phyloP scores from a whole-genome alignment of 2,888 invertebrate genomes.

The Agrochola litura region DNA sequence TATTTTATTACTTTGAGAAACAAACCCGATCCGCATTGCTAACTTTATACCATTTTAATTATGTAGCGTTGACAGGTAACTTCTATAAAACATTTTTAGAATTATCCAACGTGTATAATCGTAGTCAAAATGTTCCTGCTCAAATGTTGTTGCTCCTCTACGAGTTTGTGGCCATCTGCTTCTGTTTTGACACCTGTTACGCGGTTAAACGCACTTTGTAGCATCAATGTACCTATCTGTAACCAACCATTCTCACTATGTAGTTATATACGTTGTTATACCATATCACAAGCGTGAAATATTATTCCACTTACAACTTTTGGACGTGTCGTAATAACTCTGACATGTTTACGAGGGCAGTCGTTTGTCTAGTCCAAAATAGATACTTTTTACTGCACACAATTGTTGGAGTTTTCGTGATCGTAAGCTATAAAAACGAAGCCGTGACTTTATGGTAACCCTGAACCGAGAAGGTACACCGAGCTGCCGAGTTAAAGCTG shows the following conservation, averaged over 20 bases:
- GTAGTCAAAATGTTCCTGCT: slow-evolving; percentile 54
- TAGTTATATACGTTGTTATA: neutral
- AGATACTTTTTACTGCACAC: slow-evolving; percentile 57
- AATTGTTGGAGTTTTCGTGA: slow-evolving; percentile 66
- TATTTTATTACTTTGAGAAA: slow-evolving; percentile 20
- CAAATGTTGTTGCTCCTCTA: slow-evolving; percentile 54
- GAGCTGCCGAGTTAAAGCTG: slow-evolving; percentile 20
- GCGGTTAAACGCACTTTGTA: slow-evolving; percentile 64
- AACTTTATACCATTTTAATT: slow-evolving; percentile 35
- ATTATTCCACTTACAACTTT: slow-evolving; percentile 49
- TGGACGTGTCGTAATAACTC: slow-evolving; percentile 52
- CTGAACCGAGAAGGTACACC: slow-evolving; percentile 44
- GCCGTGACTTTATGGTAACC: slow-evolving; percentile 59
- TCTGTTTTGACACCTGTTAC: slow-evolving; percentile 79
- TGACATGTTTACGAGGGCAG: slow-evolving; percentile 56
- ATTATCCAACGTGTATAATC: slow-evolving; percentile 1
- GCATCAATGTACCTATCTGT: slow-evolving; percentile 28
- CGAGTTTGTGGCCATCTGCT: slow-evolving; percentile 63
- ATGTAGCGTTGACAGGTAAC: slow-evolving; percentile 15
- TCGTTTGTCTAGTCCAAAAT: slow-evolving; percentile 54
- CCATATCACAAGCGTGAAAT: slow-evolving; percentile 34
- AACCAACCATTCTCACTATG: slow-evolving; percentile 22
- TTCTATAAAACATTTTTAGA: slow-evolving; percentile 26
- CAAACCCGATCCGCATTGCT: slow-evolving; percentile 10
- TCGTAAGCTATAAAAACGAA: slow-evolving; percentile 66